phyloP scores from a whole-genome alignment of 2,797 vertebrate species.

The Silurus aristotelis region DNA sequence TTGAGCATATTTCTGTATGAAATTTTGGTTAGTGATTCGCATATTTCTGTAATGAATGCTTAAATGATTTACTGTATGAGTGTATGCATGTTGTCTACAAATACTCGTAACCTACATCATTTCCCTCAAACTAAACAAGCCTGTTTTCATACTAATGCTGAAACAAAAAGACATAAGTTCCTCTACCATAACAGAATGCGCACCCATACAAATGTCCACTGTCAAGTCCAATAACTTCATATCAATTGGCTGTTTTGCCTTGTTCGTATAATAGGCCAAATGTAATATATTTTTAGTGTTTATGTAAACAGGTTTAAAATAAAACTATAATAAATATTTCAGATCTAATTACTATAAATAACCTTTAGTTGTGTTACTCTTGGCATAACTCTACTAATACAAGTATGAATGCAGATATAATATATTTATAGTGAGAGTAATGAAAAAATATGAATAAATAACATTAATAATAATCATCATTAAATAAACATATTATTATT shows the following conservation, averaged over 20 bases:
- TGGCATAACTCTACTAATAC: neutral
- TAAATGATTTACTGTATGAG: slow-evolving; percentile 12
- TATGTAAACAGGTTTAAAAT: neutral
- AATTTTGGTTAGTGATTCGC: no score
- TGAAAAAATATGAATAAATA: no score
- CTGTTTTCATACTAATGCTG: slow-evolving; percentile 8
- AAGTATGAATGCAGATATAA: no score
- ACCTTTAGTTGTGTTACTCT: neutral
- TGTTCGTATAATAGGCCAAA: slow-evolving; percentile 22
- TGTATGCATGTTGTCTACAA: neutral
- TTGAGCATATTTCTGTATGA: neutral
- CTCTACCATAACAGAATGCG: neutral
- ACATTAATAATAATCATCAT: no score
- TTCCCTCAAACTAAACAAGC: neutral
- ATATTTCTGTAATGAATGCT: slow-evolving; percentile 1
- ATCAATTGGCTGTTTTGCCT: neutral
- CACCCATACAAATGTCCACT: slow-evolving; percentile 28
- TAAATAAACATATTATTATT: no score
- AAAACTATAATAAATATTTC: neutral
- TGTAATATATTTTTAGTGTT: neutral
- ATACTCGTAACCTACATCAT: slow-evolving; percentile 14
- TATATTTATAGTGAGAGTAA: no score
- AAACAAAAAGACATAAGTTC: neutral
- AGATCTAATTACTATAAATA: neutral
- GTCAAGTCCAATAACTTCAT: slow-evolving; percentile 38